Percentiles rank a stretch among this genome's conserved stretches.
Evolutionary conservation across 2,888 invertebrate genomes (phyloP).

Genomic region (Timandra comae): DNA sequence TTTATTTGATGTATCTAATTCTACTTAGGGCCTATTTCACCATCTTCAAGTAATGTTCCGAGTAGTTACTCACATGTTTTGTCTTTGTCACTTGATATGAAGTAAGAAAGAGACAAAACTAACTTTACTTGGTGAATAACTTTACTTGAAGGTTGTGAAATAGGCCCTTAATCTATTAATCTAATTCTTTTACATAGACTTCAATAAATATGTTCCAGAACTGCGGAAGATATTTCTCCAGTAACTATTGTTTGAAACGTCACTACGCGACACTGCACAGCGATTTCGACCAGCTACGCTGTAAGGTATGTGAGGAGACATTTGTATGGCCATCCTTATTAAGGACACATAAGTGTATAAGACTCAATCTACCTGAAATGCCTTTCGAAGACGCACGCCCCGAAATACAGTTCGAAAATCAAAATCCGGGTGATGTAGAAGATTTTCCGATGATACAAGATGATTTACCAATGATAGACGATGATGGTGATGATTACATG

Average conservation of each 20-base stretch:
- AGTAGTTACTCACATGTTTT: too few relatives aligned
- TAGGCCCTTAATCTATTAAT: too few relatives aligned
- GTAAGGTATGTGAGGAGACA: slow-evolving; percentile 50
- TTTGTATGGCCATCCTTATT: slow-evolving; percentile 57
- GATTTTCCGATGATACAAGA: slow-evolving; percentile 40
- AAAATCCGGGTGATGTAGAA: slow-evolving; percentile 40
- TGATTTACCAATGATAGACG: too few relatives aligned
- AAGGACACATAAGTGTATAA: slow-evolving; percentile 46
- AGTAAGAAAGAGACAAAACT: too few relatives aligned
- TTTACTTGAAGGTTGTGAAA: too few relatives aligned
- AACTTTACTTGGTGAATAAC: too few relatives aligned
- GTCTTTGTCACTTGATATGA: too few relatives aligned
- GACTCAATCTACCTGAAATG: slow-evolving; percentile 42
- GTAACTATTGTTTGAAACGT: slow-evolving; percentile 42
- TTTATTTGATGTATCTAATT: too few relatives aligned
- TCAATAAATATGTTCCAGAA: slow-evolving; percentile 35
- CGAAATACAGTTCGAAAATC: slow-evolving; percentile 52
- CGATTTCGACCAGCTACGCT: slow-evolving; percentile 34
- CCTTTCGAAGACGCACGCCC: slow-evolving; percentile 50
- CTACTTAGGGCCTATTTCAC: too few relatives aligned
- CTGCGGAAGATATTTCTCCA: slow-evolving; percentile 49
- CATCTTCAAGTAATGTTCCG: too few relatives aligned
- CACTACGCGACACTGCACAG: slow-evolving; percentile 44
- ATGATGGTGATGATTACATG: slow-evolving; percentile 42
- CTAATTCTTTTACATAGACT: too few relatives aligned